Percentiles rank a stretch among this genome's conserved stretches.
These are phyloP conservation scores for Eristalis pertinax DNA, from an alignment of 2,888 invertebrate species.

Conservation along the genomic window DNA sequence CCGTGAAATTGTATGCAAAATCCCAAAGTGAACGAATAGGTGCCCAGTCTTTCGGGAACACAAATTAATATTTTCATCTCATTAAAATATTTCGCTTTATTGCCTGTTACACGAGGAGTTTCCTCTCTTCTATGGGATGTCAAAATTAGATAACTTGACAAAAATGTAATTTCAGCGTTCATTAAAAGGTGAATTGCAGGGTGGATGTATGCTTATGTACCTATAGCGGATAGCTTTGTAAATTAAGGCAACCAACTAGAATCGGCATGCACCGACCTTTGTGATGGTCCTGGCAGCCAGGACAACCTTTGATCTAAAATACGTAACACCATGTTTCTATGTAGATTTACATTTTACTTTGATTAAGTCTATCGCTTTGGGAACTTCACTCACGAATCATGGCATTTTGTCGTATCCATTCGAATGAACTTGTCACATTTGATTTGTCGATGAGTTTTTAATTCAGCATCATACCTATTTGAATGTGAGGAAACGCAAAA, in stretches of 20 bases:
- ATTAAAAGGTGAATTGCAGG: constrained; percentile 16
- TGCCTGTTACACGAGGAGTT: background rate
- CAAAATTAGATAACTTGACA: background rate
- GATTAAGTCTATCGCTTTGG: constrained; percentile 49
- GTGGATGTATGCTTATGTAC: background rate
- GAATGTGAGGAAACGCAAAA: background rate
- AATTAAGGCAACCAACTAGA: constrained; percentile 60
- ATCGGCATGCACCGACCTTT: constrained; percentile 33
- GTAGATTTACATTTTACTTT: constrained; percentile 19
- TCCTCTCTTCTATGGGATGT: constrained; percentile 17
- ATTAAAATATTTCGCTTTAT: constrained; percentile 53
- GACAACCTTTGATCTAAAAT: constrained; percentile 63
- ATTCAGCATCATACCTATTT: background rate
- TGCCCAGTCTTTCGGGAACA: background rate
- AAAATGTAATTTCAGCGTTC: constrained; percentile 25
- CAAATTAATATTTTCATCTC: constrained; percentile 21
- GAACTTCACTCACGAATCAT: constrained; percentile 3
- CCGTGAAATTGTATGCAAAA: constrained; percentile 31
- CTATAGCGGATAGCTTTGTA: constrained; percentile 12
- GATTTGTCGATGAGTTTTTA: constrained; percentile 48
- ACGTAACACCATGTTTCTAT: constrained; percentile 10
- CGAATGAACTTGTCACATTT: constrained; percentile 64
- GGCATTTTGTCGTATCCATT: constrained; percentile 51
- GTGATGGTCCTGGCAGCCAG: constrained; percentile 40
- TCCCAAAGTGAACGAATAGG: constrained; percentile 26